Percentiles rank a stretch among this genome's conserved stretches.
These are phyloP conservation scores for Elymnias hypermnestra DNA, from an alignment of 1,140 invertebrate species.

Conservation along the genomic window DNA sequence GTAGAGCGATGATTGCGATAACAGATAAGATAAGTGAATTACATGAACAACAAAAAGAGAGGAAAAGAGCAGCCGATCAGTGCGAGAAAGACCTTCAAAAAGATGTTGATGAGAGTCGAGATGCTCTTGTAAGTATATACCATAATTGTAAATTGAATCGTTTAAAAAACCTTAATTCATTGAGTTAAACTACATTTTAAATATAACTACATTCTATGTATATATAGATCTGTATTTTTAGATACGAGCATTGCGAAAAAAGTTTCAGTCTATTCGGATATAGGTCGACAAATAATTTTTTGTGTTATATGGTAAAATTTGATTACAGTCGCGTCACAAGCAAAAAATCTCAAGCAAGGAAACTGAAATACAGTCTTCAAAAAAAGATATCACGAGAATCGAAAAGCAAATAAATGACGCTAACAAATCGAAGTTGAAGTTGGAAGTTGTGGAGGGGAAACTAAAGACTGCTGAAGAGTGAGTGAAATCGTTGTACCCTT, in stretches of 20 bases:
- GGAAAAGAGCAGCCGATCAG: constrained; percentile 53
- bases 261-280: neutral
- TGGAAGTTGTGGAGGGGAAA: constrained; percentile 71
- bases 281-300: neutral
- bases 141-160: too few relatives aligned
- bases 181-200: too few relatives aligned
- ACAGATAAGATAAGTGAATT: constrained; percentile 58
- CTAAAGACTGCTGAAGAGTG: constrained; percentile 73
- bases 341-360: constrained; percentile 68
- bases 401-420: constrained; percentile 58
- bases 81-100: constrained; percentile 72
- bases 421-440: constrained; percentile 64
- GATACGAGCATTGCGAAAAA: too few relatives aligned
- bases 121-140: constrained; percentile 57
- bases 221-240: too few relatives aligned
- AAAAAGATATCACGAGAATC: constrained; percentile 50
- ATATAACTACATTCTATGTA: too few relatives aligned
- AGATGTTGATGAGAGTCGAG: constrained; percentile 65
- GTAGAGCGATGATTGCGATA: constrained; percentile 46
- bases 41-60: constrained; percentile 55
- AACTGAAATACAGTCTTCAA: constrained; percentile 47
- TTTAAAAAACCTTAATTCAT: too few relatives aligned
- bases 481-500: too few relatives aligned
- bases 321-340: constrained; percentile 54
- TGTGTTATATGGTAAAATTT: neutral